phyloP scores from a whole-genome alignment of 30 jellyfish, hydroid and myxozoan species.

The Euphysa ruthae region DNA sequence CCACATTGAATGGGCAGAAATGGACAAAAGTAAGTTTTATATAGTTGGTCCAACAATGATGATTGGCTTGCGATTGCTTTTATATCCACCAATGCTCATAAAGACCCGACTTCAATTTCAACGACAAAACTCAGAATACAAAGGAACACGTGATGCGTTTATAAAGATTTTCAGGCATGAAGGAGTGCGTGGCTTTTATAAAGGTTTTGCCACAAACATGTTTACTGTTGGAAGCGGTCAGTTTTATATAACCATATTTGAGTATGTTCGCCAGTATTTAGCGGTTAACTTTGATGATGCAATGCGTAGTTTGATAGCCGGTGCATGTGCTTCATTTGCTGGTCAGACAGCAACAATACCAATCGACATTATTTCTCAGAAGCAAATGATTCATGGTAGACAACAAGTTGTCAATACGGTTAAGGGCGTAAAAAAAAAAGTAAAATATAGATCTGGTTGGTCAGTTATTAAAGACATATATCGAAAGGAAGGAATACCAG shows the following conservation, averaged over 20 bases:
- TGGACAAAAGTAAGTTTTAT: conserved; percentile 71
- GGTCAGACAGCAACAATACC: conserved; percentile 95
- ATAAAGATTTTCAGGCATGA: conserved; percentile 58
- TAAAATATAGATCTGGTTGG: not conserved
- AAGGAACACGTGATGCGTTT: conserved; percentile 80
- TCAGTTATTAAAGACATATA: conserved; percentile 28
- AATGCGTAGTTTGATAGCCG: conserved; percentile 64
- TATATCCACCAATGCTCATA: conserved; percentile 77
- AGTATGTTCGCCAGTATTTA: conserved; percentile 44
- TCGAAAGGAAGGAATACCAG: conserved; percentile 46
- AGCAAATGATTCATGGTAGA: conserved; percentile 76
- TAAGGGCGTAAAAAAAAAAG: not conserved
- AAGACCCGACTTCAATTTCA: conserved; percentile 89
- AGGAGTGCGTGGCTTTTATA: conserved; percentile 90
- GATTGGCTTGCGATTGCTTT: conserved; percentile 67
- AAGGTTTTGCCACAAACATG: conserved; percentile 64
- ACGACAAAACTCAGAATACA: conserved; percentile 45
- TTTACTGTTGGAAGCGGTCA: conserved; percentile 73
- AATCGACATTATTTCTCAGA: conserved; percentile 82
- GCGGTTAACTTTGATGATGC: conserved; percentile 42
- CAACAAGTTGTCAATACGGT: conserved; percentile 8
- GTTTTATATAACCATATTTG: conserved; percentile 68
- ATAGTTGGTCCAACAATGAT: conserved; percentile 76
- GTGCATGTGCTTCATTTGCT: conserved; percentile 87
- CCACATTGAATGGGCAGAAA: conserved; percentile 90